Conservation (phyloP, 1,140 invertebrate genomes). For the Cydia strobilella region DNA sequence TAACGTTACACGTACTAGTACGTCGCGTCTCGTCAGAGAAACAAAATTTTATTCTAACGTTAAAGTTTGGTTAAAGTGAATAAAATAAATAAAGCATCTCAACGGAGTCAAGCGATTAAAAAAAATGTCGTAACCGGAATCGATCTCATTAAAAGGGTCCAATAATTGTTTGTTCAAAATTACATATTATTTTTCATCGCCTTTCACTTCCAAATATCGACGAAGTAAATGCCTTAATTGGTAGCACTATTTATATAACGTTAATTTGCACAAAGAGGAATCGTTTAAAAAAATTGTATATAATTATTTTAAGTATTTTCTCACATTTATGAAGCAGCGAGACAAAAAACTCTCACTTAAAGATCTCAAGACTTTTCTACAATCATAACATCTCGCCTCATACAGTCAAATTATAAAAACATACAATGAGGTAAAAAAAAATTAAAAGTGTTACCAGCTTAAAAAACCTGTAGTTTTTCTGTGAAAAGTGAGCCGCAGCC, state of each 20-base stretch:
- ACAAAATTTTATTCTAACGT: too few relatives aligned
- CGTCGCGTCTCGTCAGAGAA: too few relatives aligned
- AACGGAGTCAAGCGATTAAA: neutral
- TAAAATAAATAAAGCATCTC: too few relatives aligned
- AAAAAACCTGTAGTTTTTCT: constrained; percentile 39
- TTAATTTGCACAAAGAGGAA: neutral
- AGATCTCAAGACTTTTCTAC: too few relatives aligned
- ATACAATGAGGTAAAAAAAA: neutral
- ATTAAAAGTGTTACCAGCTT: neutral
- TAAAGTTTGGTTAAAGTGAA: too few relatives aligned
- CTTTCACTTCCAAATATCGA: constrained; percentile 51
- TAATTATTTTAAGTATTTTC: too few relatives aligned
- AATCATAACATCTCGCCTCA: too few relatives aligned
- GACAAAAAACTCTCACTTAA: too few relatives aligned
- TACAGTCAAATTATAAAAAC: neutral
- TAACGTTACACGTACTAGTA: too few relatives aligned
- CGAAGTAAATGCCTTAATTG: neutral
- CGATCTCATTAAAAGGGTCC: constrained; percentile 63
- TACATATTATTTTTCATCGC: constrained; percentile 48
- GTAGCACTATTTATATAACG: neutral
- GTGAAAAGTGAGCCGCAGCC: constrained; percentile 58
- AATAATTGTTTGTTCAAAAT: constrained; percentile 62
- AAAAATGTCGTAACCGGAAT: constrained; percentile 46
- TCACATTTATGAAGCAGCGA: too few relatives aligned
- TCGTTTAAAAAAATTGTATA: too few relatives aligned